Percentiles rank a stretch among this genome's conserved stretches.
Evolutionary conservation across 2,888 invertebrate species (phyloP).

Genomic region (Tortrix viridana): DNA sequence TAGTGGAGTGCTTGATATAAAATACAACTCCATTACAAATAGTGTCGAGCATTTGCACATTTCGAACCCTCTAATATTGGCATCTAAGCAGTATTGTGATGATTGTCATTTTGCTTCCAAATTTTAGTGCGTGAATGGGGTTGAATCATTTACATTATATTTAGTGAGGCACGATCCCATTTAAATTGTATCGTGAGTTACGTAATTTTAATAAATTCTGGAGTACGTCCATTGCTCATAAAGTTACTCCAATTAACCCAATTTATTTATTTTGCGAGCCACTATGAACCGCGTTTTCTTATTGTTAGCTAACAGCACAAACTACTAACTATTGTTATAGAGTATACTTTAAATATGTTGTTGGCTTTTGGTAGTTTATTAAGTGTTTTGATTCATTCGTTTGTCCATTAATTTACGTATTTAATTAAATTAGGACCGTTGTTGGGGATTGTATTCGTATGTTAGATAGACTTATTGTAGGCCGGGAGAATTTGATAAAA

Average conservation of each 20-base stretch:
- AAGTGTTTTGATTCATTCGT: constrained; percentile 47
- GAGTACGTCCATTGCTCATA: too few species aligned
- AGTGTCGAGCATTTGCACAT: background rate
- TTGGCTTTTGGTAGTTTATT: constrained; percentile 60
- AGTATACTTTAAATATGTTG: constrained; percentile 46
- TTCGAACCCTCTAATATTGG: constrained; percentile 10
- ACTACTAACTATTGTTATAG: constrained; percentile 32
- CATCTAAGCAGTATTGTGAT: constrained; percentile 9
- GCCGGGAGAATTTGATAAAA: constrained; percentile 33
- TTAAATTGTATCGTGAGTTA: background rate
- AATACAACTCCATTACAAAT: background rate
- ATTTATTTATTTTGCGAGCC: background rate
- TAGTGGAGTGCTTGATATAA: background rate
- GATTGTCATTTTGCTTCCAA: constrained; percentile 29
- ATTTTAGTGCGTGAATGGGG: constrained; percentile 6
- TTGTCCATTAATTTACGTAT: constrained; percentile 46
- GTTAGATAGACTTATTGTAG: constrained; percentile 25
- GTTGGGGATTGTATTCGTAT: constrained; percentile 37
- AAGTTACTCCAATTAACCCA: too few species aligned
- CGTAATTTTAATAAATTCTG: background rate
- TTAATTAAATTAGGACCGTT: constrained; percentile 38
- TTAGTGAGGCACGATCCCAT: background rate
- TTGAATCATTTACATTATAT: constrained; percentile 12
- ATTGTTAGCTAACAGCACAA: constrained; percentile 31
- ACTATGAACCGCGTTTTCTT: constrained; percentile 12